Base-by-base conservation (phyloP, 2,113 vertebrate genomes). In the Chitala chitala region DNA sequence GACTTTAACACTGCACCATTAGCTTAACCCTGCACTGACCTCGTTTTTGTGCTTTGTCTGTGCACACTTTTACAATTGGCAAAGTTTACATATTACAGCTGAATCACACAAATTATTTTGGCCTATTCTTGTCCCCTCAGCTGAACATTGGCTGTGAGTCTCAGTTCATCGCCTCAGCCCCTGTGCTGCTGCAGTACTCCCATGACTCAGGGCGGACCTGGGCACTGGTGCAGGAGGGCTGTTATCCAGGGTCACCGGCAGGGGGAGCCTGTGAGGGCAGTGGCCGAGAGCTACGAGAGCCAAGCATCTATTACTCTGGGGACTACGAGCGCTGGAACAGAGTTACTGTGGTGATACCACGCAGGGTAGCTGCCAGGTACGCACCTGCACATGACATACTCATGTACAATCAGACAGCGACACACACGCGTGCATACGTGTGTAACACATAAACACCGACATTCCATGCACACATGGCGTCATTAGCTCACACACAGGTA, bases 291-390 rank as follows among this genome's bases (percentile, higher is more conserved):
- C 87, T 99, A 7, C 82, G 92, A 2, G 95, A 98, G 79, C 93
- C 96, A 0, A 94, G 92, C 0, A 42, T 94, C 9, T 99, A 95
- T 80, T 90, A 94, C 83, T 91, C 91, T 0, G 95, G 96, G 36
- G 95, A 98, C 86, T 98, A 93, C n/a, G 96, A 98, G 78, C 94
- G 93, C 77, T 99, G 97, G 97, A 98, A 90, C 20, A 91, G 97
- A 75, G 89, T 96, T 66, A 98, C 96, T 2, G 86, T 98, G 50
- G 82, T 96, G 13, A 86, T 98, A 44, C 93, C 95, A 71, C 93
- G 95, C 78, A 90, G 89, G 0, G 92, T 98, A 40, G 93, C 96
- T 73, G 88, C 93, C 86, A 98, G 96, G 97, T 99, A 88, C 3
- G 58, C 42, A n/a, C 40, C 8, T 44, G 15, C n/a, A 58, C 51